Percentiles rank a stretch among this genome's conserved stretches.
Conservation (phyloP, 1,140 invertebrate species). For the Macrobrachium rosenbergii region DNA sequence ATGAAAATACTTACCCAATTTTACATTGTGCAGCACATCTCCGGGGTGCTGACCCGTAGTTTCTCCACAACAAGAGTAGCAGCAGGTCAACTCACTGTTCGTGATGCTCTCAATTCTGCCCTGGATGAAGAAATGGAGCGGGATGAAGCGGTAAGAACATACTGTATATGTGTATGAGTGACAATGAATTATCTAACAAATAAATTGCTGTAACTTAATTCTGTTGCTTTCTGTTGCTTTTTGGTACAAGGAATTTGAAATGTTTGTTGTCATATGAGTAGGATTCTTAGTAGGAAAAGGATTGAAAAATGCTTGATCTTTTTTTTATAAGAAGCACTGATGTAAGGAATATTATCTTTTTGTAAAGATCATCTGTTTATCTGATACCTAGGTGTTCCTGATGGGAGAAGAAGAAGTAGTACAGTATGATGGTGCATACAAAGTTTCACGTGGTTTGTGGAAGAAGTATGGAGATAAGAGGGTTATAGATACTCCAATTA, state of each 20-base stretch:
- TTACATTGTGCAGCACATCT: slow-evolving; percentile 19
- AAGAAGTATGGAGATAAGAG: slow-evolving; percentile 98
- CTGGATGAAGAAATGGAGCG: slow-evolving; percentile 97
- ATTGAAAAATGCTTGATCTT: not conserved
- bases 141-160: slow-evolving; percentile 79
- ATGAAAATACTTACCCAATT: no score
- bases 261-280: no score
- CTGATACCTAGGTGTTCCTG: slow-evolving; percentile 81
- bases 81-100: slow-evolving; percentile 82
- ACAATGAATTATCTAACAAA: no score
- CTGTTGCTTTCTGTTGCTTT: not conserved
- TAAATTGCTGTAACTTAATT: not conserved
- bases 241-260: not conserved
- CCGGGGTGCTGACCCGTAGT: slow-evolving; percentile 31
- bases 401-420: slow-evolving; percentile 99
- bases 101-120: slow-evolving; percentile 97
- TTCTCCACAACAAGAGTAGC: slow-evolving; percentile 54
- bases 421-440: slow-evolving; percentile 98
- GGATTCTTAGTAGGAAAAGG: not conserved
- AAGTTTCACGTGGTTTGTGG: slow-evolving; percentile 95
- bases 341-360: not conserved
- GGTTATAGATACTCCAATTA: slow-evolving; percentile 98
- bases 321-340: not conserved
- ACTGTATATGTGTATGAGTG: no score
- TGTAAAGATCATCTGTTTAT: not conserved